Percentiles rank a stretch among this genome's conserved stretches.
Conservation (phyloP, 2,113 vertebrate species). For the Tringa solitaria region DNA sequence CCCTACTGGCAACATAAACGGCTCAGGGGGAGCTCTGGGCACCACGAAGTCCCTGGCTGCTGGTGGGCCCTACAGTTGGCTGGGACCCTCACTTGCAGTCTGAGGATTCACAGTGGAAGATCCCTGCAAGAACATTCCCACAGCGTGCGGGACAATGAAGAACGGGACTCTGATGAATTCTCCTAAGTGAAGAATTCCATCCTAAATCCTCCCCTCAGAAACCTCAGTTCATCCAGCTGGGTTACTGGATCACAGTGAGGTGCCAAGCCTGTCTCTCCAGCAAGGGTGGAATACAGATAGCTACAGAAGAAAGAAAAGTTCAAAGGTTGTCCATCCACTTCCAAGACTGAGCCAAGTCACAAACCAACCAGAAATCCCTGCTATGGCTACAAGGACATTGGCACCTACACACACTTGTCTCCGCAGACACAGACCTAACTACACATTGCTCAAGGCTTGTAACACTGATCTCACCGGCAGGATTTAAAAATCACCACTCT, state of each 20-base stretch:
- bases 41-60: not conserved
- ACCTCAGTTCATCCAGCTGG: not conserved
- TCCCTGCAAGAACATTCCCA: not conserved
- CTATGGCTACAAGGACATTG: not conserved
- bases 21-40: not conserved
- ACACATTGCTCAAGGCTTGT: not conserved
- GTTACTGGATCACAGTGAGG: not conserved
- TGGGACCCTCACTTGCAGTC: not conserved
- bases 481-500: not conserved
- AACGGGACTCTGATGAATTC: fast-evolving
- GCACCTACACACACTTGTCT: not conserved
- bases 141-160: fast-evolving
- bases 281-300: not conserved
- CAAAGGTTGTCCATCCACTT: not conserved
- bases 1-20: fast-evolving
- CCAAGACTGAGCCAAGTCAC: not conserved
- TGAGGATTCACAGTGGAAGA: not conserved
- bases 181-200: not conserved
- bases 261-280: not conserved
- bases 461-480: not conserved
- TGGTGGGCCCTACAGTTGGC: not conserved
- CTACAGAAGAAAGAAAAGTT: not conserved
- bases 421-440: not conserved
- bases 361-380: not conserved
- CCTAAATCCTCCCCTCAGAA: not conserved